Conservation (phyloP, 1,140 invertebrate species). For the Atta texana region DNA sequence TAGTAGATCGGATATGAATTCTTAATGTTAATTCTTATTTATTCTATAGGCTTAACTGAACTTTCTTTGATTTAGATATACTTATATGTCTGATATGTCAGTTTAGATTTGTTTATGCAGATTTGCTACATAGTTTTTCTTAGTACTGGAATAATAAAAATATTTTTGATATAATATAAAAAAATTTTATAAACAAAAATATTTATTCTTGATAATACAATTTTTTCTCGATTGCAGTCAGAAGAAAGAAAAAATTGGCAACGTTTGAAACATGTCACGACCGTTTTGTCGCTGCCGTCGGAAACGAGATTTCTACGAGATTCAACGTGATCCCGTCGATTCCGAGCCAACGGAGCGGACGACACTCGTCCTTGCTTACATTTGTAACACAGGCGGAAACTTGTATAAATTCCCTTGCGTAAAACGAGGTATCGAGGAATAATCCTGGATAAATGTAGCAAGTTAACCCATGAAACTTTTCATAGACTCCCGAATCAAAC, state of each 20-base stretch:
- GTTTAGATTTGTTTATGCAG: not conserved
- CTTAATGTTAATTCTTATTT: not conserved
- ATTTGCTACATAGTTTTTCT: not conserved
- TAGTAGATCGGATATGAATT: not conserved
- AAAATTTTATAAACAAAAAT: not conserved
- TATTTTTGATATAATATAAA: not conserved
- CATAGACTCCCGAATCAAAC: slow-evolving; percentile 10
- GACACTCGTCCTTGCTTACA: slow-evolving; percentile 29
- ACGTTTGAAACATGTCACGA: not conserved
- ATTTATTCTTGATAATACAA: not conserved
- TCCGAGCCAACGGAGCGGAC: slow-evolving; percentile 63
- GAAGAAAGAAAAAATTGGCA: not conserved
- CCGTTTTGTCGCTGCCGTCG: slow-evolving; percentile 26
- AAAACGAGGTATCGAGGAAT: slow-evolving; percentile 30
- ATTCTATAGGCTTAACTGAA: not conserved
- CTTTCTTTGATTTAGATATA: not conserved
- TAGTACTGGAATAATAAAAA: not conserved
- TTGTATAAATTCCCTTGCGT: slow-evolving; percentile 49
- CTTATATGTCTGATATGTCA: not conserved
- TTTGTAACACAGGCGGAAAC: slow-evolving; percentile 32
- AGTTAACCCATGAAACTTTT: not conserved
- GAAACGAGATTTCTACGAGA: slow-evolving; percentile 72
- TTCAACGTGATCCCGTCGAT: slow-evolving; percentile 68
- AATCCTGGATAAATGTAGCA: slow-evolving; percentile 25
- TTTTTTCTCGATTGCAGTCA: not conserved